Conservation (phyloP, 1,140 invertebrate genomes). For the Thalassaphorura encarpata region DNA sequence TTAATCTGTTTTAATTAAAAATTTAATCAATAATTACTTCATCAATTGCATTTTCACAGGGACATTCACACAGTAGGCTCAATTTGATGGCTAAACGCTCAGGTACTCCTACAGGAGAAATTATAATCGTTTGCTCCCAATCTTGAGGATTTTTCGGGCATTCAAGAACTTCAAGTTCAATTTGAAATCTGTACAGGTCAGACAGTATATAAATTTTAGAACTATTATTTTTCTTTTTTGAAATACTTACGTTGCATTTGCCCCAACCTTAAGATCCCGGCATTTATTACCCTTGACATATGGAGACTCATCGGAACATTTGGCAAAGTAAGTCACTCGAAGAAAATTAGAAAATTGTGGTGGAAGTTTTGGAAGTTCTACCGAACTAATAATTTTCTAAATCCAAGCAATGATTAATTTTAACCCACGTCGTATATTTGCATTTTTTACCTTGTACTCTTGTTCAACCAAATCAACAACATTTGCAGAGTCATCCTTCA, state of each 20-base stretch:
- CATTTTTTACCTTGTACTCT: constrained; percentile 62
- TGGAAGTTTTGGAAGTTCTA: constrained; percentile 3
- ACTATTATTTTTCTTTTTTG: no score
- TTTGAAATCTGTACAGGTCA: constrained; percentile 8
- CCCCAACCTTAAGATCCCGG: constrained; percentile 4
- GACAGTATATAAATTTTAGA: no score
- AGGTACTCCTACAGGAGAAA: constrained; percentile 84
- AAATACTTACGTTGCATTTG: neutral
- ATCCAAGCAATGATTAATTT: neutral
- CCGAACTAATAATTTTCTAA: constrained; percentile 4
- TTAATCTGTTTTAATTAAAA: neutral
- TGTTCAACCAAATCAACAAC: constrained; percentile 81
- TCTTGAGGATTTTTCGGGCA: constrained; percentile 61
- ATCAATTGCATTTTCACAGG: constrained; percentile 59
- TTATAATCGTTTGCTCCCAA: constrained; percentile 69
- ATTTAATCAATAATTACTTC: constrained; percentile 35
- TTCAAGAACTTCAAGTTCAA: constrained; percentile 38
- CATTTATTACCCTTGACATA: constrained; percentile 3
- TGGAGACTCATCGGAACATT: neutral
- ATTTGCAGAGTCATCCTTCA: constrained; percentile 82
- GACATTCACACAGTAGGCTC: constrained; percentile 79
- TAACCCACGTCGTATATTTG: no score
- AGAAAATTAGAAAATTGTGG: neutral
- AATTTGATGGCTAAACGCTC: constrained; percentile 73
- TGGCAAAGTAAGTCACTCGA: constrained; percentile 3